Conservation (phyloP, 2,113 vertebrate species). For the Syngnathus floridae region DNA sequence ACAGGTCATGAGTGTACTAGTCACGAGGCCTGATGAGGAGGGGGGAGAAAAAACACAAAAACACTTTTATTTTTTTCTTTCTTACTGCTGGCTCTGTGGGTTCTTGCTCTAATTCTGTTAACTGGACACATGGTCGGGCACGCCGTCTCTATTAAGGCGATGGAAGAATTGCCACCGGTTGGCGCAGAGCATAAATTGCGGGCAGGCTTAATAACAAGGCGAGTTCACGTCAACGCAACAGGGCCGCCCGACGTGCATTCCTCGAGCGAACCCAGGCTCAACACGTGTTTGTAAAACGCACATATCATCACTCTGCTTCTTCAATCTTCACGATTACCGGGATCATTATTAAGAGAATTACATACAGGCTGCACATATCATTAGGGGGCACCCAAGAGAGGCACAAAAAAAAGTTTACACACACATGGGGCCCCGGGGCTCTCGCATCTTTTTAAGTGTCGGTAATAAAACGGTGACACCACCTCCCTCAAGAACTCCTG, state of each 20-base stretch:
- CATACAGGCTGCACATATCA: slow-evolving; percentile 56
- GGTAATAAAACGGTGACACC: slow-evolving; percentile 65
- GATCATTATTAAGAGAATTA: slow-evolving; percentile 61
- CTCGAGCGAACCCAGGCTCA: slow-evolving; percentile 28
- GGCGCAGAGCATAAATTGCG: neutral
- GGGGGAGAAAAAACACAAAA: slow-evolving; percentile 14
- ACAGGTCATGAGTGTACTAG: slow-evolving; percentile 38
- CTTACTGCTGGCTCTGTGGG: neutral
- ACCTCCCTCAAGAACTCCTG: slow-evolving; percentile 49
- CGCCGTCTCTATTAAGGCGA: neutral
- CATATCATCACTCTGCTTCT: slow-evolving; percentile 46
- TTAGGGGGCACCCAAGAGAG: slow-evolving; percentile 54
- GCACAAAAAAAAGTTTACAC: slow-evolving; percentile 11
- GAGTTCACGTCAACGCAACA: slow-evolving; percentile 32
- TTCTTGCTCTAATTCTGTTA: slow-evolving; percentile 33
- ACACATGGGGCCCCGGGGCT: slow-evolving; percentile 38
- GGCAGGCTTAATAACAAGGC: slow-evolving; percentile 50
- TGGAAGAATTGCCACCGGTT: slow-evolving; percentile 2
- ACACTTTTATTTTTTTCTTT: slow-evolving; percentile 19
- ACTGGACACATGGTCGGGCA: slow-evolving; percentile 39
- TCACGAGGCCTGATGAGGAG: slow-evolving; percentile 41
- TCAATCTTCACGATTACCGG: slow-evolving; percentile 17
- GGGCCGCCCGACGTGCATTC: slow-evolving; percentile 26
- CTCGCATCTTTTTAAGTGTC: slow-evolving; percentile 59
- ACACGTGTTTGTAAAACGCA: slow-evolving; percentile 47